Conservation (phyloP, 2,888 invertebrate species). For the Dichetophora obliterata region DNA sequence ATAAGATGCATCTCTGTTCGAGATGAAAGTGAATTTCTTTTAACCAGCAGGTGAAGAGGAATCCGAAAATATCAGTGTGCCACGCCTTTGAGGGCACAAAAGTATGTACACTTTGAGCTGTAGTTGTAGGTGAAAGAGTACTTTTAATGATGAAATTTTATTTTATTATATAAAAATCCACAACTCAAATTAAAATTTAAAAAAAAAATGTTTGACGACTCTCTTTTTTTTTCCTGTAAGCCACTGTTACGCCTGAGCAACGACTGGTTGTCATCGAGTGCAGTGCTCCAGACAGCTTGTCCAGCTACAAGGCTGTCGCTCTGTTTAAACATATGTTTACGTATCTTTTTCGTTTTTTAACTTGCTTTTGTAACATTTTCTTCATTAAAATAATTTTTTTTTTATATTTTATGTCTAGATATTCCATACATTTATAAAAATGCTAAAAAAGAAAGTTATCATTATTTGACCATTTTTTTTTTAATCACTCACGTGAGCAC, state of each 20-base stretch:
- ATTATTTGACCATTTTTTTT: neutral
- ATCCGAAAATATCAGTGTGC: neutral
- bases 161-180: no score
- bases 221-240: no score
- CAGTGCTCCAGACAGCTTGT: neutral
- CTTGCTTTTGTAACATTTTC: neutral
- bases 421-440: neutral
- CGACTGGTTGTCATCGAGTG: neutral
- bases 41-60: neutral
- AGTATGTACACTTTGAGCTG: no score
- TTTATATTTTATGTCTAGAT: neutral
- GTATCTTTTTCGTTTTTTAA: neutral
- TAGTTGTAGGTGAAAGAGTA: no score
- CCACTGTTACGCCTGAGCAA: neutral
- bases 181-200: no score
- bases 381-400: neutral
- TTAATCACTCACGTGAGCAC: neutral
- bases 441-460: neutral
- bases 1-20: neutral
- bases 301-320: neutral
- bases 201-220: no score
- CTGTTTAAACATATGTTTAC: neutral
- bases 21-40: slow-evolving; percentile 8
- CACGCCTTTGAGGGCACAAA: neutral
- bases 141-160: no score